A percentile compares a stretch with the other conserved stretches of the same genome.
Evolutionary conservation across 1,140 invertebrate species (phyloP).

Genomic region (Helicoverpa armigera): DNA sequence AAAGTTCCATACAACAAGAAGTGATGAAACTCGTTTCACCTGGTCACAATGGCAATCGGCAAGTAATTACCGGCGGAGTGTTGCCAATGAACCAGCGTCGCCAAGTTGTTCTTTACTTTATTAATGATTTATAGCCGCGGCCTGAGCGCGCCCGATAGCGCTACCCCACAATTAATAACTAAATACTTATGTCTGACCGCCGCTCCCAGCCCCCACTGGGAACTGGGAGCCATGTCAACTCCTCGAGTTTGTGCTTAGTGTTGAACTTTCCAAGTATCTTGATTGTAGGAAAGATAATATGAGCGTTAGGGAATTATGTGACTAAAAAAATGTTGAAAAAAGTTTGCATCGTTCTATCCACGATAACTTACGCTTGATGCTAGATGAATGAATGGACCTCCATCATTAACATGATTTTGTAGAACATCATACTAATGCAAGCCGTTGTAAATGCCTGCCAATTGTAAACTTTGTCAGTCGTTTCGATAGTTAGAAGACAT

Average conservation of each 20-base stretch:
- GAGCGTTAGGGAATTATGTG: background rate
- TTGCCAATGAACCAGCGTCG: slow-evolving; percentile 38
- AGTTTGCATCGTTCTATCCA: too few relatives aligned
- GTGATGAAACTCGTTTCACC: too few relatives aligned
- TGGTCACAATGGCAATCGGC: background rate
- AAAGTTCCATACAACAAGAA: too few relatives aligned
- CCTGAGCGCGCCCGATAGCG: slow-evolving; percentile 40
- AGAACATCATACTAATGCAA: too few relatives aligned
- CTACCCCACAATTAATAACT: slow-evolving; percentile 37
- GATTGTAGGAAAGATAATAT: background rate
- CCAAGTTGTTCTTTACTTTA: slow-evolving; percentile 39
- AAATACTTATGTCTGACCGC: slow-evolving; percentile 28
- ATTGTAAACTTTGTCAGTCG: too few relatives aligned
- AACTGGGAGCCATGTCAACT: background rate
- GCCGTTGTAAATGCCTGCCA: too few relatives aligned
- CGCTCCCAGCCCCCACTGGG: background rate
- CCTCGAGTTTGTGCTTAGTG: background rate
- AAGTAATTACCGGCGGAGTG: slow-evolving; percentile 16
- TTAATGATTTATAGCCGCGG: slow-evolving; percentile 45
- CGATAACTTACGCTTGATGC: too few relatives aligned
- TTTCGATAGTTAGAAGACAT: too few relatives aligned
- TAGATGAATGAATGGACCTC: too few relatives aligned
- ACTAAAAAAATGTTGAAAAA: too few relatives aligned
- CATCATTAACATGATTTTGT: too few relatives aligned
- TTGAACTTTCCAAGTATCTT: background rate